phyloP scores from a whole-genome alignment of 2,888 invertebrate species.

The Limnephilus lunatus region DNA sequence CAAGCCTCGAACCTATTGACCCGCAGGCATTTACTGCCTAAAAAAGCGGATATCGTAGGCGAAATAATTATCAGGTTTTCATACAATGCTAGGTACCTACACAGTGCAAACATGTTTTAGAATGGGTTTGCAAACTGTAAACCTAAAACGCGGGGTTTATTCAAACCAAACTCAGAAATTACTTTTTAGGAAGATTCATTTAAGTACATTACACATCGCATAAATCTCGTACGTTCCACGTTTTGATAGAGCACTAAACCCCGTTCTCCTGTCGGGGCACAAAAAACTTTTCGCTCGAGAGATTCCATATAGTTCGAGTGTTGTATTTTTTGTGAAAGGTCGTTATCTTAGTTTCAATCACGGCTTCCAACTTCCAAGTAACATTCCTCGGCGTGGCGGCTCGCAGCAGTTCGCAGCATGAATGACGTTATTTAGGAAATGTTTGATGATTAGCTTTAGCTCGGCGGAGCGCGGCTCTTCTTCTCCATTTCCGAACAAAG shows the following conservation, averaged over 20 bases:
- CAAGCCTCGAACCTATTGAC: slow-evolving; percentile 22
- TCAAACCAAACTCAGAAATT: background rate
- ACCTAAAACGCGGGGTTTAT: background rate
- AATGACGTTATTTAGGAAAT: slow-evolving; percentile 48
- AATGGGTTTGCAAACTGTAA: background rate
- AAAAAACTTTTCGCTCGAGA: background rate
- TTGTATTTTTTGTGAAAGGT: slow-evolving; percentile 49
- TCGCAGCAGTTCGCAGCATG: slow-evolving; percentile 26
- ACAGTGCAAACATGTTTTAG: slow-evolving; percentile 5
- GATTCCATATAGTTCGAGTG: background rate
- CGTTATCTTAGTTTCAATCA: slow-evolving; percentile 49
- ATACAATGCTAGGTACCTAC: background rate
- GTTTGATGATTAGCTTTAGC: slow-evolving; percentile 28
- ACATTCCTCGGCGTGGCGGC: slow-evolving; percentile 35
- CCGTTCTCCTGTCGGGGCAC: background rate
- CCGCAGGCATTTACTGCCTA: slow-evolving; percentile 20
- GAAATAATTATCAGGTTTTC: slow-evolving; percentile 20
- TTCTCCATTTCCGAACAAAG: slow-evolving; percentile 47
- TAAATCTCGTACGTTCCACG: background rate
- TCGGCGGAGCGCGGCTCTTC: slow-evolving; percentile 15
- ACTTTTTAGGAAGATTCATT: background rate
- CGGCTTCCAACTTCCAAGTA: slow-evolving; percentile 49
- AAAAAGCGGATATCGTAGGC: slow-evolving; percentile 9
- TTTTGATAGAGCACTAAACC: background rate
- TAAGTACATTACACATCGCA: slow-evolving; percentile 2